Evolutionary conservation across 35 echinoderm and acorn worm species (phyloP).

Genomic region (Apostichopus californicus): DNA sequence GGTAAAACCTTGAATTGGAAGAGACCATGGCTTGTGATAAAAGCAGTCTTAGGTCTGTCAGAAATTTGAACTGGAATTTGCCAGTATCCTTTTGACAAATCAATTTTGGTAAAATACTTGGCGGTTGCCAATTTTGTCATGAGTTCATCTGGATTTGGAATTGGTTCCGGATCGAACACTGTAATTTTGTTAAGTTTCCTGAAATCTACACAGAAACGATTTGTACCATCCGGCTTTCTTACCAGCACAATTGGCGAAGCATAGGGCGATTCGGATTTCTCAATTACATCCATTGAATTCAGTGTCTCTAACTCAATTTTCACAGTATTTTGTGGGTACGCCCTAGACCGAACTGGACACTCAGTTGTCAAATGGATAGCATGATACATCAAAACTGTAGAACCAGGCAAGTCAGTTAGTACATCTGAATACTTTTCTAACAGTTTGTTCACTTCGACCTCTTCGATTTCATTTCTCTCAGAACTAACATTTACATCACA

Average conservation of each 20-base stretch:
- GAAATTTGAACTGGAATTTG: constrained; percentile 29
- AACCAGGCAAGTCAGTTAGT: constrained; percentile 63
- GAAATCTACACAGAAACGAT: constrained; percentile 41
- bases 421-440: constrained; percentile 42
- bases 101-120: constrained; percentile 10
- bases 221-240: constrained; percentile 33
- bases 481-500: constrained; percentile 2
- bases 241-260: constrained; percentile 63
- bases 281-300: constrained; percentile 57
- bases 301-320: constrained; percentile 31
- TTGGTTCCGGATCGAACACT: constrained; percentile 56
- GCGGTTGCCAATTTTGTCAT: constrained; percentile 25
- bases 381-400: constrained; percentile 36
- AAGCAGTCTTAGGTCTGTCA: constrained; percentile 19
- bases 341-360: constrained; percentile 52
- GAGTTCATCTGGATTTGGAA: constrained; percentile 48
- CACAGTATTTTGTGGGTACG: constrained; percentile 54
- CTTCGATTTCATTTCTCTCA: background rate
- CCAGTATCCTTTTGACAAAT: constrained; percentile 50
- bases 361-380: constrained; percentile 50
- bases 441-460: background rate
- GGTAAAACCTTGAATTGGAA: background rate
- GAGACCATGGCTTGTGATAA: constrained; percentile 5
- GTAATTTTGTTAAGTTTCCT: constrained; percentile 50
- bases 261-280: constrained; percentile 52